A percentile compares a stretch with the other conserved stretches of the same genome.
Evolutionary conservation across 2,113 vertebrate genomes (phyloP).

Genomic region (Solea solea): DNA sequence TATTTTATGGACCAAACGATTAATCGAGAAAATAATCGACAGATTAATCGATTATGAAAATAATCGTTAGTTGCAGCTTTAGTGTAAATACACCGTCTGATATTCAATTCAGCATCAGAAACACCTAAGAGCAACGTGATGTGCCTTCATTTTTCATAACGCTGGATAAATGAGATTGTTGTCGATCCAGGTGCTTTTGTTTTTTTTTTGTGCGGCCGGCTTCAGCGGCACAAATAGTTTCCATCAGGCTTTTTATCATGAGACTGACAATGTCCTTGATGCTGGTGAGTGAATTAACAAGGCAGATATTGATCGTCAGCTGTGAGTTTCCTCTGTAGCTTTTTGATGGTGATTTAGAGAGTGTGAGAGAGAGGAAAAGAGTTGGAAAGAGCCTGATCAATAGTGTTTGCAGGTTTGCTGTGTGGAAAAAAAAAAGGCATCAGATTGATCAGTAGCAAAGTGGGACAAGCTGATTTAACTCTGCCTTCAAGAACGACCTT

Average conservation of each 20-base stretch:
- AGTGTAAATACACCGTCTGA: background rate
- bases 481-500: background rate
- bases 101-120: slow-evolving; percentile 9
- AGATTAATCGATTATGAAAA: too few relatives aligned
- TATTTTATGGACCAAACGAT: too few relatives aligned
- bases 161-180: slow-evolving; percentile 18
- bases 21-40: too few relatives aligned
- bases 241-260: slow-evolving; percentile 64
- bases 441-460: slow-evolving; percentile 53
- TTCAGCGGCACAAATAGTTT: slow-evolving; percentile 54
- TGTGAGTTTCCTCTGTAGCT: slow-evolving; percentile 68
- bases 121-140: slow-evolving; percentile 17
- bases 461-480: slow-evolving; percentile 45
- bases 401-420: slow-evolving; percentile 63
- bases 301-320: slow-evolving; percentile 64
- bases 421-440: slow-evolving; percentile 34
- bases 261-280: slow-evolving; percentile 66
- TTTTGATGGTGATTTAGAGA: slow-evolving; percentile 67
- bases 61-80: too few relatives aligned
- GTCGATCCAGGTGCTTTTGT: slow-evolving; percentile 7
- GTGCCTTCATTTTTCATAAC: slow-evolving; percentile 12
- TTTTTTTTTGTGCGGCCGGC: slow-evolving; percentile 2
- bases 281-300: slow-evolving; percentile 73
- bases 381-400: slow-evolving; percentile 46
- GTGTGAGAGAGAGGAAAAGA: slow-evolving; percentile 46